Percentiles rank a stretch among this genome's conserved stretches.
Conservation (phyloP, 2,113 vertebrate species). For the Corvus cornix region DNA sequence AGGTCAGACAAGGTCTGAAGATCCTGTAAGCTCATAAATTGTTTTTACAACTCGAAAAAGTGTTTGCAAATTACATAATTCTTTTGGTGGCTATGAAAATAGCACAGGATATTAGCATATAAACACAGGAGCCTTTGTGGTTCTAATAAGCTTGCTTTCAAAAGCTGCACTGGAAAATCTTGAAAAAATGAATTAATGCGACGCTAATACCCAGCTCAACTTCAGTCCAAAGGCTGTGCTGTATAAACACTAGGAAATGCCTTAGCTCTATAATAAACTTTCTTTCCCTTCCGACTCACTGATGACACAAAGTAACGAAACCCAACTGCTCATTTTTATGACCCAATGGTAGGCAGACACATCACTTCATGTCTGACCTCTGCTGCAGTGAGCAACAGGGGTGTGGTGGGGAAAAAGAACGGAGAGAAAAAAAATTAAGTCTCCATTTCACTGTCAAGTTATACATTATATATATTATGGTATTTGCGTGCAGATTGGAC, state of each 20-base stretch:
- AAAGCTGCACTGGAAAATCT: conserved; percentile 13
- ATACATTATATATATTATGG: neutral
- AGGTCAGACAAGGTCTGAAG: conserved; percentile 28
- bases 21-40: conserved; percentile 5
- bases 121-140: conserved; percentile 47
- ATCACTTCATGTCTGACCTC: neutral
- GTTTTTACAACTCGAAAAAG: conserved; percentile 37
- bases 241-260: conserved; percentile 21
- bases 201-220: conserved; percentile 22
- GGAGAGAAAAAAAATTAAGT: neutral
- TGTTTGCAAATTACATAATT: conserved; percentile 30
- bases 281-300: neutral
- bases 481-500: neutral
- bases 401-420: neutral
- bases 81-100: neutral
- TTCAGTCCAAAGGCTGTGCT: conserved; percentile 23
- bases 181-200: neutral
- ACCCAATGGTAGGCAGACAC: neutral
- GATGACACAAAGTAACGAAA: neutral
- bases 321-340: neutral
- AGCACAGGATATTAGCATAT: conserved; percentile 37
- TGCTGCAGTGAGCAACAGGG: neutral
- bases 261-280: neutral
- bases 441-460: neutral
- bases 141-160: conserved; percentile 27